phyloP scores from a whole-genome alignment of 2,888 invertebrate species.

The Perizoma flavofasciatum region DNA sequence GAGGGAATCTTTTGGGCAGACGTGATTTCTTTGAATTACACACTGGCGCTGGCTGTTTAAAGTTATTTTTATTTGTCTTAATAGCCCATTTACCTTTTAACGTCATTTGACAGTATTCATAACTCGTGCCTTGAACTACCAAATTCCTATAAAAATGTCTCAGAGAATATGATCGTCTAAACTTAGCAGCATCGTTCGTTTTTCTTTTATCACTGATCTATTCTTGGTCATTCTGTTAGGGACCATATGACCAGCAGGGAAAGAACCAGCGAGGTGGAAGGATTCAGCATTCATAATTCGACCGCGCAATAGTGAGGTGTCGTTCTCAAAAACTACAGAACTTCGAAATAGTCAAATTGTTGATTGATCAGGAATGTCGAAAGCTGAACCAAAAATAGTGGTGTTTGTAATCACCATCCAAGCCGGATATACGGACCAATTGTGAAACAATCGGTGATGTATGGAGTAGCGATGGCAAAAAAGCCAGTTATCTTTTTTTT shows the following conservation, averaged over 20 bases:
- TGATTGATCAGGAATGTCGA: slow-evolving; percentile 29
- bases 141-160: too few species aligned
- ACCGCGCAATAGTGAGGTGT: too few species aligned
- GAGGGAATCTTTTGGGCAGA: slow-evolving; percentile 6
- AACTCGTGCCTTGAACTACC: too few species aligned
- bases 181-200: too few species aligned
- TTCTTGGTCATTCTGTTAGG: too few species aligned
- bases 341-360: slow-evolving; percentile 8
- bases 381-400: slow-evolving; percentile 37
- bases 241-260: too few species aligned
- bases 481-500: slow-evolving; percentile 1
- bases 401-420: slow-evolving; percentile 33
- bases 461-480: slow-evolving; percentile 21
- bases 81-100: too few species aligned
- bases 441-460: slow-evolving; percentile 33
- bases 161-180: too few species aligned
- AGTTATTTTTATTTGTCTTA: background rate
- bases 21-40: background rate
- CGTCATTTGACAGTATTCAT: too few species aligned
- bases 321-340: slow-evolving; percentile 5
- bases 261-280: too few species aligned
- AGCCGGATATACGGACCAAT: slow-evolving; percentile 30
- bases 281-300: too few species aligned
- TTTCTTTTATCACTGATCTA: too few species aligned
- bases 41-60: background rate